Conservation (phyloP, 1,140 invertebrate species). For the Aricia agestis region DNA sequence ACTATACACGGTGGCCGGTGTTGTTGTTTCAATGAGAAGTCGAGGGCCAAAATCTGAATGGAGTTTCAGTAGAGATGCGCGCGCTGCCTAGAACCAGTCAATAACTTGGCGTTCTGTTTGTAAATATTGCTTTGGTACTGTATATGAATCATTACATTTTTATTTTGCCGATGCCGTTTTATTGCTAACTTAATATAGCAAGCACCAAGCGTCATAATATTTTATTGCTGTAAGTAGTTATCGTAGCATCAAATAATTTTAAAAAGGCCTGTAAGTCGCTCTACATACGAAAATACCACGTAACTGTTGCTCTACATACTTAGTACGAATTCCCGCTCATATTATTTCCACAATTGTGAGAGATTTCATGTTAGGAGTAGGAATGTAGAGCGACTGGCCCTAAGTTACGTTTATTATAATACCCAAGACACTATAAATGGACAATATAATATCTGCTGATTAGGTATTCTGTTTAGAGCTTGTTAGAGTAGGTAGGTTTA, state of each 20-base stretch:
- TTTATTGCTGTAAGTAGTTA: no score
- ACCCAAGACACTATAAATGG: no score
- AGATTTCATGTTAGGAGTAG: background rate
- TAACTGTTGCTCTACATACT: background rate
- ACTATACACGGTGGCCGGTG: background rate
- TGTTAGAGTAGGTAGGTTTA: no score
- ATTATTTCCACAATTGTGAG: background rate
- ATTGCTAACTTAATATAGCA: no score
- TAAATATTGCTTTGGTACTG: slow-evolving; percentile 36
- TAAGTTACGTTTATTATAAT: background rate
- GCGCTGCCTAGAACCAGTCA: slow-evolving; percentile 46
- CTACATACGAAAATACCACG: background rate
- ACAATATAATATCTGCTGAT: no score
- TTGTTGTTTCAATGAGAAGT: slow-evolving; percentile 8
- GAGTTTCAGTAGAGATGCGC: slow-evolving; percentile 28
- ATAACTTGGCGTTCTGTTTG: slow-evolving; percentile 46
- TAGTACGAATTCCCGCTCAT: background rate
- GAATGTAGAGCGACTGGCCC: background rate
- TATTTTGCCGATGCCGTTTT: no score
- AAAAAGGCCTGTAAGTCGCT: background rate
- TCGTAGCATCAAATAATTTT: no score
- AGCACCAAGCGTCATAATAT: no score
- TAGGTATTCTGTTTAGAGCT: no score
- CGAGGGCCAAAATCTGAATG: slow-evolving; percentile 3
- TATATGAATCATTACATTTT: no score